Percentiles rank a stretch among this genome's conserved stretches.
phyloP scores from a whole-genome alignment of 23 tunicate genomes.

The Diplosoma virens region DNA sequence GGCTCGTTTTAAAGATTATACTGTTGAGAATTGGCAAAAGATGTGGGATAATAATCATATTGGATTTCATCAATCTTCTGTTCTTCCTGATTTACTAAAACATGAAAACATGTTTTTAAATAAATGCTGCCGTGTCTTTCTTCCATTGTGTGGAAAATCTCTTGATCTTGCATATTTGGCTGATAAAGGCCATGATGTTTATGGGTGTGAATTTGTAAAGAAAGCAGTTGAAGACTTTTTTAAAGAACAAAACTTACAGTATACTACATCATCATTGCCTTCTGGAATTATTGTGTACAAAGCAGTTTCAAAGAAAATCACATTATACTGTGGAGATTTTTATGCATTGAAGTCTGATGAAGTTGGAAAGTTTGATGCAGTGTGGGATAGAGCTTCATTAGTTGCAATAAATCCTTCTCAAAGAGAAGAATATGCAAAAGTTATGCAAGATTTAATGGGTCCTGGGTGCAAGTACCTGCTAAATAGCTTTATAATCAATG shows the following conservation, averaged over 20 bases:
- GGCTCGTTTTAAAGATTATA: too few relatives aligned
- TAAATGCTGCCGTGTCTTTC: slow-evolving; percentile 25
- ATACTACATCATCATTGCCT: background rate
- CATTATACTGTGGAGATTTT: slow-evolving; percentile 54
- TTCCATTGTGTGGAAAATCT: slow-evolving; percentile 80
- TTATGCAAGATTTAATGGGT: slow-evolving; percentile 22
- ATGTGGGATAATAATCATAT: background rate
- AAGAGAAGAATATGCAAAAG: slow-evolving; percentile 20
- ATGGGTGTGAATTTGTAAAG: slow-evolving; percentile 58
- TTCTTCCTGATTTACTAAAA: background rate
- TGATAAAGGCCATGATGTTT: slow-evolving; percentile 61
- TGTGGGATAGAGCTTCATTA: slow-evolving; percentile 58
- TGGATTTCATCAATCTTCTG: background rate
- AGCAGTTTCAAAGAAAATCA: slow-evolving; percentile 29
- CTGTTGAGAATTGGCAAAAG: too few relatives aligned
- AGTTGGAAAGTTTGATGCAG: slow-evolving; percentile 45
- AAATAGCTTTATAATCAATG: slow-evolving; percentile 5
- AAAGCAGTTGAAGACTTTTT: slow-evolving; percentile 39
- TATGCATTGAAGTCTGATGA: slow-evolving; percentile 22
- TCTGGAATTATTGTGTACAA: slow-evolving; percentile 18
- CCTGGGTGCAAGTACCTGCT: slow-evolving; percentile 16
- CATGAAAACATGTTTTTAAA: background rate
- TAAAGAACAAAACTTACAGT: slow-evolving; percentile 18
- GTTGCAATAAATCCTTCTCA: slow-evolving; percentile 46
- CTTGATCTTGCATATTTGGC: slow-evolving; percentile 54